phyloP scores from a whole-genome alignment of 2,888 invertebrate genomes.

The Xanthia icteritia region DNA sequence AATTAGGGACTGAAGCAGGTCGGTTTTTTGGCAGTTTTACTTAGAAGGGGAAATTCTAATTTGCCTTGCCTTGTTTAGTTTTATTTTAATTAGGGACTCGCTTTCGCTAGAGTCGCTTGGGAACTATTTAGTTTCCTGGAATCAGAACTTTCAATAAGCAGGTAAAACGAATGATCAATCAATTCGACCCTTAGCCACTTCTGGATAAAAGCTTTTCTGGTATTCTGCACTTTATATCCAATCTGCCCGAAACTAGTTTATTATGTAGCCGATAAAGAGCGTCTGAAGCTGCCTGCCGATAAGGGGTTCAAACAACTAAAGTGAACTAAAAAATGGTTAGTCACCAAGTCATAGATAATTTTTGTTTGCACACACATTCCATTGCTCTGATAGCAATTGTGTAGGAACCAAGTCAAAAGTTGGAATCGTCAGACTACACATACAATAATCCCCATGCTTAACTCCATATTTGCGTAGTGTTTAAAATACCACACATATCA shows the following conservation, averaged over 20 bases:
- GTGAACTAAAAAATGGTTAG: background rate
- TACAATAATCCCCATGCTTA: background rate
- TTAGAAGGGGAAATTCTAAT: constrained; percentile 29
- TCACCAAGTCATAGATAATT: background rate
- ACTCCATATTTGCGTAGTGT: constrained; percentile 4
- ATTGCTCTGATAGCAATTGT: background rate
- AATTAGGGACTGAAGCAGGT: constrained; percentile 43
- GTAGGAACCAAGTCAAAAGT: background rate
- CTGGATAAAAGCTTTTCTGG: background rate
- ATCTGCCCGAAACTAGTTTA: background rate
- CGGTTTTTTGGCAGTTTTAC: constrained; percentile 50
- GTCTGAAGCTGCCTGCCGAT: too few relatives aligned
- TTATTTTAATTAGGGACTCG: constrained; percentile 25
- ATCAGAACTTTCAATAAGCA: background rate
- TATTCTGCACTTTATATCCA: background rate
- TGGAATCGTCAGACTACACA: background rate
- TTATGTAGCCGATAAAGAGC: background rate
- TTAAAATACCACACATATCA: constrained; percentile 3
- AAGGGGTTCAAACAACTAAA: background rate
- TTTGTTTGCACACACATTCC: background rate
- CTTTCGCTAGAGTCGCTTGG: background rate
- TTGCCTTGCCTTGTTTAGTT: constrained; percentile 24
- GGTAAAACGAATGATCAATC: background rate
- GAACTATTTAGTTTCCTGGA: constrained; percentile 1
- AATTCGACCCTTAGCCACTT: background rate